A percentile compares a stretch with the other conserved stretches of the same genome.
phyloP scores from a whole-genome alignment of 1,140 invertebrate genomes.

The Sarcophaga bullata region DNA sequence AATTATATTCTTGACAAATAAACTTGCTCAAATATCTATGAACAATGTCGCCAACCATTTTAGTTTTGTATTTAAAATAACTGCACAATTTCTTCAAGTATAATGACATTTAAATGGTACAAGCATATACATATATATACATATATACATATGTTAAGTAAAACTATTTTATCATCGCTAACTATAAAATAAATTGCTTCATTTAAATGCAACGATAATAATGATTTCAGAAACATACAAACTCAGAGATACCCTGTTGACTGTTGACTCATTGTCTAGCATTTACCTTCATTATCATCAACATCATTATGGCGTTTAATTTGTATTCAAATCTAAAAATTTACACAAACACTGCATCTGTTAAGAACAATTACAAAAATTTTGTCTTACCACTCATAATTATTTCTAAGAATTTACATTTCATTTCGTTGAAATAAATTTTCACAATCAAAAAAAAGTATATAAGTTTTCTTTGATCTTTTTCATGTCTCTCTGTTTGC shows the following conservation, averaged over 20 bases:
- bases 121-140: too few relatives aligned
- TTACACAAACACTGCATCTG: slow-evolving; percentile 4
- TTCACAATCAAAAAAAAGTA: neutral
- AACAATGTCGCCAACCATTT: too few relatives aligned
- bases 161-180: too few relatives aligned
- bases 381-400: slow-evolving; percentile 18
- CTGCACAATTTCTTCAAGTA: too few relatives aligned
- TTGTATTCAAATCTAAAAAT: neutral
- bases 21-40: too few relatives aligned
- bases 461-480: neutral
- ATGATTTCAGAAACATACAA: too few relatives aligned
- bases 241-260: slow-evolving; percentile 22
- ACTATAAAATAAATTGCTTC: too few relatives aligned
- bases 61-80: too few relatives aligned
- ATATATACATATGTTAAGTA: too few relatives aligned
- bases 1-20: too few relatives aligned
- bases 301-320: neutral
- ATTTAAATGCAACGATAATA: too few relatives aligned
- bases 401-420: slow-evolving; percentile 22
- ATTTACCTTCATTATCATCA: neutral
- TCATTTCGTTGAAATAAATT: neutral
- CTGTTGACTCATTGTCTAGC: slow-evolving; percentile 33
- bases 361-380: neutral
- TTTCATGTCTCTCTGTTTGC: neutral
- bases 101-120: too few relatives aligned